Conservation (phyloP, 2,797 vertebrate species). For the Arrhamphus sclerolepis region DNA sequence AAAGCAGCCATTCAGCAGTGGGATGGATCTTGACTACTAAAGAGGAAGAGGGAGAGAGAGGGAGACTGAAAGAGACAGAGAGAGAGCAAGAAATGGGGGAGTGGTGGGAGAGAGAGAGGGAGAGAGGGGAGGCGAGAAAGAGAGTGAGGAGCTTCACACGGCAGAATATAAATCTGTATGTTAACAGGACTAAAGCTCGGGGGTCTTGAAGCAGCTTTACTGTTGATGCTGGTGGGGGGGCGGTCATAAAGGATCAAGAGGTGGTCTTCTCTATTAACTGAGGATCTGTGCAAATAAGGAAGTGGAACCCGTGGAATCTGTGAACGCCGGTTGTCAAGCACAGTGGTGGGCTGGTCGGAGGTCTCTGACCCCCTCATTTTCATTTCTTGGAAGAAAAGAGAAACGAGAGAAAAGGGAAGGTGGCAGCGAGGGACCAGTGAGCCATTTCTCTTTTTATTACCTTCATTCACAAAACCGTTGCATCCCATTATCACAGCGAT, state of each 20-base stretch:
- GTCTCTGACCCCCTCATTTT: constrained; percentile 81
- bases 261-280: constrained; percentile 66
- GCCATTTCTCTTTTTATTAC: constrained; percentile 77
- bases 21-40: constrained; percentile 90
- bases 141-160: constrained; percentile 76
- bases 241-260: constrained; percentile 65
- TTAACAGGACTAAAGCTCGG: constrained; percentile 76
- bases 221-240: constrained; percentile 55
- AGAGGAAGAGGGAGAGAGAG: constrained; percentile 77
- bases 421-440: constrained; percentile 75
- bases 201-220: constrained; percentile 63
- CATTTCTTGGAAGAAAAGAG: constrained; percentile 68
- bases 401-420: constrained; percentile 69
- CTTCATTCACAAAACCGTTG: constrained; percentile 85
- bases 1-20: constrained; percentile 85
- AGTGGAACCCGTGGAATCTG: constrained; percentile 70
- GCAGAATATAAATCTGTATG: constrained; percentile 82
- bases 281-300: constrained; percentile 74
- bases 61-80: constrained; percentile 36
- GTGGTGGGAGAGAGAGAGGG: constrained; percentile 66
- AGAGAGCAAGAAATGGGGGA: constrained; percentile 63
- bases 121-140: constrained; percentile 67
- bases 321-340: constrained; percentile 76
- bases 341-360: constrained; percentile 80
- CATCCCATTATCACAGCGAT: constrained; percentile 82